Evolutionary conservation across 2,888 invertebrate species (phyloP), one percentile per base, ranked within the genome.

Genomic region (Drosophila kambysellisi): DNA sequence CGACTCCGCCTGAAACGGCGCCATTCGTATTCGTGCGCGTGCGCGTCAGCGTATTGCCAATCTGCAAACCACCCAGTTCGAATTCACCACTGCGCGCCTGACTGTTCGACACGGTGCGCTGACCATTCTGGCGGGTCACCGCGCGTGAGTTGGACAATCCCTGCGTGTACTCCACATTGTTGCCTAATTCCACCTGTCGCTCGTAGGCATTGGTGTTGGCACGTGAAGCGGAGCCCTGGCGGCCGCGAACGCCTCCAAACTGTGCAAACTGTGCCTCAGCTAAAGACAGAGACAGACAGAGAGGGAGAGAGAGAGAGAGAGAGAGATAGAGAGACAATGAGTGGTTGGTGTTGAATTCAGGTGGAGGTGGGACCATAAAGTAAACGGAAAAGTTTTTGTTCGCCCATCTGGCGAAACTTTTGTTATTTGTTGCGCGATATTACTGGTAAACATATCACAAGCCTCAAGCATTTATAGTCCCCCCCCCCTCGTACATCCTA

Each of bases 11-110:
- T 0, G 91, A 87, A 0, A 89, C 81, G 12, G 79, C 83, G 0
- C 92, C 92, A 66, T 92, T 92, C 6, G 88, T 86, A 11, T 85
- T 74, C 5, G 89, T 85, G 51, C 81, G 72, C 0, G 91, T 83
- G 15, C 88, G 84, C 5, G 92, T 92, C 43, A 92, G 25, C 0
- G 92, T 92, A 54, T 91, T 91, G 51, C 92, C 92, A 5, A 92
- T 51, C 35, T 91, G 91, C n/a, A 93, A 71, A 4, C 90, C 84
- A 0, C 92, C 93, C 5, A 93, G 6, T 9, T 91, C 91, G 1
- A 92, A 32, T 0, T 88, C 93, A 0, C 85, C 81, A 0, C 87
- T 85, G 12, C 83, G 72, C 2, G 92, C 88, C 60, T 90, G 86
- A n/a, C 88, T 92, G 2, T 84, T 81, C 2, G 89, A 74, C 2